Evolutionary conservation across 1,140 invertebrate genomes (phyloP).

Genomic region (Dendroctonus valens): DNA sequence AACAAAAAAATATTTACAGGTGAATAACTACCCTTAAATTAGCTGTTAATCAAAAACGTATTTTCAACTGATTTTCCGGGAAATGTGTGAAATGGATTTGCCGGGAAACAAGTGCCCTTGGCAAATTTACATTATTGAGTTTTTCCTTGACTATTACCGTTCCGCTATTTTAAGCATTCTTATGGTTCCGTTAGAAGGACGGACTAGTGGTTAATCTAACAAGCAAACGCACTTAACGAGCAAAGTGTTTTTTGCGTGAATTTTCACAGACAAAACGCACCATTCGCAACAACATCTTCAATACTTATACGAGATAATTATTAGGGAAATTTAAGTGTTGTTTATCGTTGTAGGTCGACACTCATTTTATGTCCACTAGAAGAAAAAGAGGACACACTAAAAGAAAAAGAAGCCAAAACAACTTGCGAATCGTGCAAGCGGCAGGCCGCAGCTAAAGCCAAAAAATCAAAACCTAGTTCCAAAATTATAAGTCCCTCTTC

Average conservation of each 20-base stretch:
- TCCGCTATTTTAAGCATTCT: no score
- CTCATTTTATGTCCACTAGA: conserved; percentile 52
- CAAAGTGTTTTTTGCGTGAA: no score
- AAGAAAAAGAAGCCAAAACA: conserved; percentile 37
- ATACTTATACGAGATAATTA: neutral
- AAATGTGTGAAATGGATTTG: no score
- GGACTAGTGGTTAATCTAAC: no score
- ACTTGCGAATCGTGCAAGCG: conserved; percentile 40
- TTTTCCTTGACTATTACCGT: no score
- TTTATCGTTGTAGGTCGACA: conserved; percentile 42
- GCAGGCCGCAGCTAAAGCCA: conserved; percentile 37
- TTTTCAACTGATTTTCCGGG: no score
- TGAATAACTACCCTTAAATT: conserved; percentile 6
- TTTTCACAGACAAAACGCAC: neutral
- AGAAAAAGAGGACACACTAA: conserved; percentile 38
- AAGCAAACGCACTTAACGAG: no score
- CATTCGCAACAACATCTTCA: neutral
- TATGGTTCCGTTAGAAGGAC: no score
- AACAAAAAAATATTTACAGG: conserved; percentile 50
- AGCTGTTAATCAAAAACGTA: no score
- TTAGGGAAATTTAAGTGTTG: no score
- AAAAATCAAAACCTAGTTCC: conserved; percentile 39
- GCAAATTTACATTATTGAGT: no score
- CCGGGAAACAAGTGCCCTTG: no score
- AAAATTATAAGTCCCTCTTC: conserved; percentile 43